Percentiles rank a stretch among this genome's conserved stretches.
phyloP scores from a whole-genome alignment of 2,113 vertebrate genomes.

The Saguinus midas region DNA sequence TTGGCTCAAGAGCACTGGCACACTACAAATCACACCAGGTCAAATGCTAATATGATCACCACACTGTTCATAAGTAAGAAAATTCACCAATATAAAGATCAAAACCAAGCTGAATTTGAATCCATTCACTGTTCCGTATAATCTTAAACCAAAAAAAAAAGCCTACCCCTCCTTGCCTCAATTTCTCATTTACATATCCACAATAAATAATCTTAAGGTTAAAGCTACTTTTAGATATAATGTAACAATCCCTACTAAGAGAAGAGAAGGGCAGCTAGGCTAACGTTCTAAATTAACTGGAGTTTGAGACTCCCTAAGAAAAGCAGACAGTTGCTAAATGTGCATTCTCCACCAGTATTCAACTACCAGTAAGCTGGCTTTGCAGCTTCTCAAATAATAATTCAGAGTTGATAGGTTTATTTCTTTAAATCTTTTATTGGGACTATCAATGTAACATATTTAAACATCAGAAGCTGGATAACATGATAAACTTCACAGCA shows the following conservation, averaged over 20 bases:
- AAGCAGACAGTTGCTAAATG: background rate
- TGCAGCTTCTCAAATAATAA: background rate
- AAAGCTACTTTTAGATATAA: slow-evolving; percentile 26
- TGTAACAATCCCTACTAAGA: background rate
- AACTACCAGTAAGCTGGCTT: background rate
- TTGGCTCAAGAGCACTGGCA: background rate
- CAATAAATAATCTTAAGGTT: background rate
- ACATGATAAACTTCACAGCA: background rate
- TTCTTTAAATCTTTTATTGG: background rate
- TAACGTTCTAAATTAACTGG: slow-evolving; percentile 8
- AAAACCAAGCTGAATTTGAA: background rate
- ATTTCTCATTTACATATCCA: slow-evolving; percentile 14
- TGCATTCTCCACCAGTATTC: background rate
- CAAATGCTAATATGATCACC: background rate
- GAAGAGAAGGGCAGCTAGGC: background rate
- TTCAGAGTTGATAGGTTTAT: background rate
- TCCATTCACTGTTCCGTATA: background rate
- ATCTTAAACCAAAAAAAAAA: background rate
- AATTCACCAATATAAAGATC: background rate
- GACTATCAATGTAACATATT: background rate
- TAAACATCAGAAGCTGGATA: background rate
- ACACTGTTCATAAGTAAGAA: slow-evolving; percentile 10
- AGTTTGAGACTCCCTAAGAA: background rate
- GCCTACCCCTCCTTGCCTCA: background rate
- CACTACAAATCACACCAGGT: background rate